phyloP scores from a whole-genome alignment of 2,113 vertebrate genomes.

The Hyperopisus bebe region DNA sequence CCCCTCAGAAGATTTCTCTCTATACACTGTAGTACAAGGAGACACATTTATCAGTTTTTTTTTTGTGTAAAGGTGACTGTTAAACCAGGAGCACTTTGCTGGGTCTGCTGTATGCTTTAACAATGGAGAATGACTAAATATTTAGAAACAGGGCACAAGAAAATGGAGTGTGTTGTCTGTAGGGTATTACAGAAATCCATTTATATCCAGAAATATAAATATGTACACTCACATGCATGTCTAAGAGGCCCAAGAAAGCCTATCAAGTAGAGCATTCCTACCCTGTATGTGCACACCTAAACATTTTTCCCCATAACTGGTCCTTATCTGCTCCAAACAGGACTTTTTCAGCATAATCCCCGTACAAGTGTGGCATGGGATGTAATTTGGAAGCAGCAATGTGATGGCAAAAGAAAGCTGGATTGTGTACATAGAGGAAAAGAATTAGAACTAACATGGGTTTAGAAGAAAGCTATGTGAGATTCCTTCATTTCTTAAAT shows the following conservation, averaged over 20 bases:
- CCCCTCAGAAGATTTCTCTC: not conserved
- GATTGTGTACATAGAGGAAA: not conserved
- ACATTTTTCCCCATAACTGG: slow-evolving; percentile 28
- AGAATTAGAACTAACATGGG: not conserved
- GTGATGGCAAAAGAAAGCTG: not conserved
- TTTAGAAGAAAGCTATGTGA: slow-evolving; percentile 14
- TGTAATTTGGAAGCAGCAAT: not conserved
- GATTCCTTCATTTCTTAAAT: slow-evolving; percentile 37
- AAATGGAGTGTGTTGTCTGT: slow-evolving; percentile 26
- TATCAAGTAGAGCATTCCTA: slow-evolving; percentile 27
- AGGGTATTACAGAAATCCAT: slow-evolving; percentile 25
- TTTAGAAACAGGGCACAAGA: slow-evolving; percentile 41
- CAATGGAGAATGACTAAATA: slow-evolving; percentile 51
- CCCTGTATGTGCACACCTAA: slow-evolving; percentile 31
- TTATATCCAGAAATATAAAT: slow-evolving; percentile 42
- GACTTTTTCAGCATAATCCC: slow-evolving; percentile 25
- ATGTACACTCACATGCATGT: slow-evolving; percentile 11
- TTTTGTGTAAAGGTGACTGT: slow-evolving; percentile 20
- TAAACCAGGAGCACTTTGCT: slow-evolving; percentile 26
- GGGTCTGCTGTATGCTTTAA: slow-evolving; percentile 30
- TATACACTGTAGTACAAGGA: slow-evolving; percentile 4
- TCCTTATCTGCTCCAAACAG: slow-evolving; percentile 27
- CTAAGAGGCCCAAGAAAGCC: slow-evolving; percentile 37
- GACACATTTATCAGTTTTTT: not conserved
- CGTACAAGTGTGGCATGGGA: not conserved